Evolutionary conservation across 2,888 invertebrate species (phyloP).

Genomic region (Crocallis elinguaria): DNA sequence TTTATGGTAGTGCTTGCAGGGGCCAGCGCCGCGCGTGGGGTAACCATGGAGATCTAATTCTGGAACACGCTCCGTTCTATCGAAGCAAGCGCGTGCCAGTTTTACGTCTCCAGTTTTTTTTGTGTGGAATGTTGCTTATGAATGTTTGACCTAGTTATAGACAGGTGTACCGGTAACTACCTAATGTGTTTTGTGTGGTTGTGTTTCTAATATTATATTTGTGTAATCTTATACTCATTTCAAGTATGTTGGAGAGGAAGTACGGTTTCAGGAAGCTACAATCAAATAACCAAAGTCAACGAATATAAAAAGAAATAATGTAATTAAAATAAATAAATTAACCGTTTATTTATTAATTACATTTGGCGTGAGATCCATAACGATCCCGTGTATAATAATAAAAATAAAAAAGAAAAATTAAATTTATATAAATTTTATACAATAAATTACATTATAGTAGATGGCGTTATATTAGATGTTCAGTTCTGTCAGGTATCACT

Average conservation of each 20-base stretch:
- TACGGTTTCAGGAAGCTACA: constrained; percentile 51
- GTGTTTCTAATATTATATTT: constrained; percentile 27
- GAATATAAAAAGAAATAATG: constrained; percentile 83
- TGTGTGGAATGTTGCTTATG: constrained; percentile 47
- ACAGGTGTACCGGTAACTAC: constrained; percentile 43
- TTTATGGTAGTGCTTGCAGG: constrained; percentile 77
- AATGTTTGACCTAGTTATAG: constrained; percentile 60
- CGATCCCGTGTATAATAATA: constrained; percentile 84
- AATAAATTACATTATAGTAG: constrained; percentile 84
- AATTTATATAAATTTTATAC: constrained; percentile 85
- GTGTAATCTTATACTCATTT: constrained; percentile 41
- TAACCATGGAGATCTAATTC: constrained; percentile 58
- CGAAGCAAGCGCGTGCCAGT: constrained; percentile 8
- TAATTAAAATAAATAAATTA: constrained; percentile 86
- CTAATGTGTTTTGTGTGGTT: constrained; percentile 6
- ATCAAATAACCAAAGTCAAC: constrained; percentile 75
- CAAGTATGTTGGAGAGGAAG: constrained; percentile 23
- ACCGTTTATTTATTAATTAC: constrained; percentile 86
- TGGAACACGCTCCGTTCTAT: constrained; percentile 32
- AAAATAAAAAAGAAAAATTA: constrained; percentile 81
- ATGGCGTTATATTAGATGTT: constrained; percentile 84
- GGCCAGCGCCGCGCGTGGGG: constrained; percentile 61
- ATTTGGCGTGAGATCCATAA: constrained; percentile 84
- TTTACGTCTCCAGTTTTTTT: neutral
- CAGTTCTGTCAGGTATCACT: constrained; percentile 82